Percentiles rank a stretch among this genome's conserved stretches.
Evolutionary conservation across 2,113 vertebrate genomes (phyloP).

Genomic region (Oreotrochilus melanogaster): DNA sequence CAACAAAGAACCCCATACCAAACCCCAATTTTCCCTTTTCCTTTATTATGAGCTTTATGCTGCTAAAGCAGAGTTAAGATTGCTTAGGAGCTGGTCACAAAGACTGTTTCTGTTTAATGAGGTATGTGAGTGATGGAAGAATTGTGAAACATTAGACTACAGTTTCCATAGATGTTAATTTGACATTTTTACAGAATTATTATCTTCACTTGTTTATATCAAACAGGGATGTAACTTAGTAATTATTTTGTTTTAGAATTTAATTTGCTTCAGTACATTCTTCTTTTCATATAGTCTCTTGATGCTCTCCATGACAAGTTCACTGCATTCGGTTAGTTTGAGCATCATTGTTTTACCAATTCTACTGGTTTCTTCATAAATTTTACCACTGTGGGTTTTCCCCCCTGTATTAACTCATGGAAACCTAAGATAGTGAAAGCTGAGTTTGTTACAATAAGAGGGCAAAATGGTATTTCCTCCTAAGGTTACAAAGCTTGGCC

Average conservation of each 20-base stretch:
- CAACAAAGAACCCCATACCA: too few species aligned
- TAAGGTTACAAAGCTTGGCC: not conserved
- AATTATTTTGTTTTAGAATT: slow-evolving; percentile 26
- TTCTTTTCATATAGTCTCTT: not conserved
- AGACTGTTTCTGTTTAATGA: slow-evolving; percentile 34
- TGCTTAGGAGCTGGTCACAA: not conserved
- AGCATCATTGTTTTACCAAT: not conserved
- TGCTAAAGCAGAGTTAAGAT: not conserved
- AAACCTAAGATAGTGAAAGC: not conserved
- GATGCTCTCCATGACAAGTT: not conserved
- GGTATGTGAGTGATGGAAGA: slow-evolving; percentile 11
- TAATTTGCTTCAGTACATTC: not conserved
- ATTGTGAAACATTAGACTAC: slow-evolving; percentile 30
- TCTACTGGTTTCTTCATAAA: not conserved
- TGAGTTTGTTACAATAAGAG: not conserved
- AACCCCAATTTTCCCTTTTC: not conserved
- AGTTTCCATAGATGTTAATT: slow-evolving; percentile 40
- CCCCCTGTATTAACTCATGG: not conserved
- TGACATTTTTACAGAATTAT: slow-evolving; percentile 2
- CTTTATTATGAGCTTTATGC: not conserved
- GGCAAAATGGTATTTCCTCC: not conserved
- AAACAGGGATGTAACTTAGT: not conserved
- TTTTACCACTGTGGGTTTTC: not conserved
- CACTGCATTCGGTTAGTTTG: accelerated
- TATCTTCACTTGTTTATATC: not conserved